A percentile compares a stretch with the other conserved stretches of the same genome.
These are phyloP conservation scores for Amblyopsis rosae DNA, from an alignment of 2,113 vertebrate species.

Conservation along the genomic window DNA sequence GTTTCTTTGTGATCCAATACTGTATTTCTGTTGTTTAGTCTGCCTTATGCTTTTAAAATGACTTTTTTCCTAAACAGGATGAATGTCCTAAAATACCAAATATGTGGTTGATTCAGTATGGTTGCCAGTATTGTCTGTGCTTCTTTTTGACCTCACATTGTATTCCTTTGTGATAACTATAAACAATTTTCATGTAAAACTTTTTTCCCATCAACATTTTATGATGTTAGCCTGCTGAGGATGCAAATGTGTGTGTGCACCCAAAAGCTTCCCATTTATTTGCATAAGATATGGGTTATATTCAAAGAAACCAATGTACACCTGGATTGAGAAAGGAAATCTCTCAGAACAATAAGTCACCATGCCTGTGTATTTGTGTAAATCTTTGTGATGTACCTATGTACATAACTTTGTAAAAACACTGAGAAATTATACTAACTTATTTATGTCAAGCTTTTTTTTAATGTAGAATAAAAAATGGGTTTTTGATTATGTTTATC, in stretches of 20 bases:
- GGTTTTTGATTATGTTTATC: slow-evolving; percentile 86
- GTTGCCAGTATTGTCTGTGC: slow-evolving; percentile 80
- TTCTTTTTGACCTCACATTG: slow-evolving; percentile 67
- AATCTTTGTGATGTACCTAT: slow-evolving; percentile 90
- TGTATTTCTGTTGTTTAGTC: slow-evolving; percentile 25
- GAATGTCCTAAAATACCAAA: slow-evolving; percentile 72
- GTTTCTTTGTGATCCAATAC: slow-evolving; percentile 53
- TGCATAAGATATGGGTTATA: slow-evolving; percentile 47
- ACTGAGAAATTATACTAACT: slow-evolving; percentile 99
- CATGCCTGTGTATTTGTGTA: slow-evolving; percentile 89
- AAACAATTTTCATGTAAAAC: slow-evolving; percentile 35
- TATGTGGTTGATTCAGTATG: slow-evolving; percentile 64
- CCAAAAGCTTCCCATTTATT: slow-evolving; percentile 60
- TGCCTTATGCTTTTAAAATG: slow-evolving; percentile 41
- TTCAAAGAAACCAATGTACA: slow-evolving; percentile 56
- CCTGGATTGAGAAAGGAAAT: slow-evolving; percentile 56
- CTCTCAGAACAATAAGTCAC: slow-evolving; percentile 63
- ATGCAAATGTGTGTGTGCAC: slow-evolving; percentile 44
- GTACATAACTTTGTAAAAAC: slow-evolving; percentile 99
- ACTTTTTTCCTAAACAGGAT: slow-evolving; percentile 31
- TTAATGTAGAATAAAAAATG: slow-evolving; percentile 83
- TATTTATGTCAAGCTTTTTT: slow-evolving; percentile 97
- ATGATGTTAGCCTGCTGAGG: slow-evolving; percentile 70
- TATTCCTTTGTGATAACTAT: slow-evolving; percentile 67
- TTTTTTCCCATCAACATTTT: slow-evolving; percentile 7